Conservation (phyloP, 2,797 vertebrate genomes). For the Darevskia mixta region DNA sequence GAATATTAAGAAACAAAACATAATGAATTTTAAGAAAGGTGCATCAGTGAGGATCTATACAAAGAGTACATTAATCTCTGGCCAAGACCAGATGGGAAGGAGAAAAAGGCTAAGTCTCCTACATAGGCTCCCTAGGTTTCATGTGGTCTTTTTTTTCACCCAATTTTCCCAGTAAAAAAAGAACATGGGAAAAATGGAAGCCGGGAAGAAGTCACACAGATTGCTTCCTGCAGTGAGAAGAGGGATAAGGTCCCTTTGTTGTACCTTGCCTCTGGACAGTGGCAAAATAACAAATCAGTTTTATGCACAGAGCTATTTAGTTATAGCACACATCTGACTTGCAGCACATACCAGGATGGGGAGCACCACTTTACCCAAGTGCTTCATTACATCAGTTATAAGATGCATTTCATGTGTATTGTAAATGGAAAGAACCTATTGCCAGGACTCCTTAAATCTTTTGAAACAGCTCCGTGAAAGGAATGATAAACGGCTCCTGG, state of each 20-base stretch:
- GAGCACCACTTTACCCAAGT: neutral
- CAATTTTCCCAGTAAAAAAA: neutral
- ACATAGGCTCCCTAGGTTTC: neutral
- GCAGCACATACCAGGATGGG: neutral
- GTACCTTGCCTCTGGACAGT: neutral
- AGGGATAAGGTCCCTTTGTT: too few relatives aligned
- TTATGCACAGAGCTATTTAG: neutral
- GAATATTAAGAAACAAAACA: too few relatives aligned
- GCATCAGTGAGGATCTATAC: neutral
- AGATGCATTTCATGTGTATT: conserved; percentile 5
- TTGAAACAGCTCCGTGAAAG: conserved; percentile 13
- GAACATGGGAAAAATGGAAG: neutral
- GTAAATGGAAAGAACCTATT: conserved; percentile 4
- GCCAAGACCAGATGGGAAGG: neutral
- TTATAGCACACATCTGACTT: neutral
- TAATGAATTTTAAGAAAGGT: neutral
- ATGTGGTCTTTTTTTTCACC: neutral
- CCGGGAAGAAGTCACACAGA: neutral
- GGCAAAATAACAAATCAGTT: neutral
- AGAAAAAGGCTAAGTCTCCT: neutral
- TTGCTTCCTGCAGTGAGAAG: neutral
- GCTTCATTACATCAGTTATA: conserved; percentile 33
- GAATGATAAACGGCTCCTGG: conserved; percentile 34
- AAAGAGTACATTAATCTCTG: neutral
- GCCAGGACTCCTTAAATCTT: conserved; percentile 37